These are phyloP conservation scores for Mylabris phalerata DNA, from an alignment of 1,140 invertebrate genomes.

Conservation along the genomic window DNA sequence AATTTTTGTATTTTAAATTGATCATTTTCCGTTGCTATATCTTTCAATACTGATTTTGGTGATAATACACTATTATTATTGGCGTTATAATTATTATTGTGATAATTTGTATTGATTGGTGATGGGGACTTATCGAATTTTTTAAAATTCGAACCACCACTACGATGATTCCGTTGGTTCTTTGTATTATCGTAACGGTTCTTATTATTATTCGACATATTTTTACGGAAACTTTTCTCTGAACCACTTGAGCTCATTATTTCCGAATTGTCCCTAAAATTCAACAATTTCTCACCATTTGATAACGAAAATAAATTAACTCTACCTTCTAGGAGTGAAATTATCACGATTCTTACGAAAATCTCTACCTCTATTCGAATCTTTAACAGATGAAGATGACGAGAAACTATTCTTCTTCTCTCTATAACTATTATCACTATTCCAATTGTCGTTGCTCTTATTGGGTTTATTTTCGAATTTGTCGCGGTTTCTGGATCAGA, in stretches of 20 bases:
- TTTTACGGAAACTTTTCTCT: conserved; percentile 28
- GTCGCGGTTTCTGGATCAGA: not conserved
- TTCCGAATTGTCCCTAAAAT: conserved; percentile 21
- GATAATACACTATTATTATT: not conserved
- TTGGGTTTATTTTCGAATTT: not conserved
- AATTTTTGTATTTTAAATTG: conserved; percentile 3
- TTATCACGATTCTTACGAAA: not conserved
- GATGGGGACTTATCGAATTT: conserved; percentile 4
- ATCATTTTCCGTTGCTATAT: not conserved
- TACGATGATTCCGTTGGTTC: too few species aligned
- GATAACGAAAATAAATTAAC: too few species aligned
- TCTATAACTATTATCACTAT: conserved; percentile 1
- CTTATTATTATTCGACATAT: conserved; percentile 20
- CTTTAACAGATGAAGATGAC: too few species aligned
- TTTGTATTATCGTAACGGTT: not conserved
- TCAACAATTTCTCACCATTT: not conserved
- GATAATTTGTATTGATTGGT: not conserved
- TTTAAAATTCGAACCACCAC: not conserved
- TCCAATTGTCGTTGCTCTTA: not conserved
- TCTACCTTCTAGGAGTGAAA: not conserved
- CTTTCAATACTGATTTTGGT: not conserved
- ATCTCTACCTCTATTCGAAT: not conserved
- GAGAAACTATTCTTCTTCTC: conserved; percentile 8
- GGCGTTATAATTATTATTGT: too few species aligned
- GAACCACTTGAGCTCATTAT: conserved; percentile 26